Base-by-base conservation (phyloP, 2,888 invertebrate genomes). In the Morpho helenor region DNA sequence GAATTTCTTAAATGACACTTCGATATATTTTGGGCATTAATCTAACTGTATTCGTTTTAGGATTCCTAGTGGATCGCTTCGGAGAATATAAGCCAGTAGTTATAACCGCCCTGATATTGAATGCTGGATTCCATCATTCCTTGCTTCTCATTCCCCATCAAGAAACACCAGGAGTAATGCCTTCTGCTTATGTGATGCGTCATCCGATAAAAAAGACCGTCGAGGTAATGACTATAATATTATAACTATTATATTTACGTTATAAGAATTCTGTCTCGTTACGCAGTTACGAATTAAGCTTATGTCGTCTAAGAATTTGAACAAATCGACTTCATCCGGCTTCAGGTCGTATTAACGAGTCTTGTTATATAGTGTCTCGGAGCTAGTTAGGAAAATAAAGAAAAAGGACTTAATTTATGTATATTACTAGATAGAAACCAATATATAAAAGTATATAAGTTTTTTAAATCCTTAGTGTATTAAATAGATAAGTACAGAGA, bases 41-140 rank as follows among this genome's bases (percentile, higher is more conserved):
- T n/a, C 31, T 10, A n/a, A 54, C n/a, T 52, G 22, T 52, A 57
- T 64, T 73, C 49, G 59, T 88, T 91, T 63, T 84, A 94, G 96
- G 96, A 65, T 95, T 95, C 77, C 87, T 97, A 66, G 96, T 97
- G 61, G 97, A 97, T 82, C 96, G 95, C 83, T 95, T 96, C 74
- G 96, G 96, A 55, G 94, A 95, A 77, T 97, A 97, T 84, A 97
- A 96, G 77, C 93, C 95, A 0, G 95, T 96, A 31, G 94, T 97
- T 60, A 94, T 96, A 65, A 91, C 95, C 59, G 94, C 96, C 59
- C 91, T 96, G 66, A 86, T 96, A 58, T 83, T 96, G 63, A 95
- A 96, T 70, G 96, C 96, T 6, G 89, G 94, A 2, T 94, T 96
- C 69, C 96, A 97, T 80, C 95, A 96, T 75, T 93, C 95, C 4